Evolutionary conservation across 2,797 vertebrate genomes (phyloP).

Genomic region (Podarcis lilfordi): DNA sequence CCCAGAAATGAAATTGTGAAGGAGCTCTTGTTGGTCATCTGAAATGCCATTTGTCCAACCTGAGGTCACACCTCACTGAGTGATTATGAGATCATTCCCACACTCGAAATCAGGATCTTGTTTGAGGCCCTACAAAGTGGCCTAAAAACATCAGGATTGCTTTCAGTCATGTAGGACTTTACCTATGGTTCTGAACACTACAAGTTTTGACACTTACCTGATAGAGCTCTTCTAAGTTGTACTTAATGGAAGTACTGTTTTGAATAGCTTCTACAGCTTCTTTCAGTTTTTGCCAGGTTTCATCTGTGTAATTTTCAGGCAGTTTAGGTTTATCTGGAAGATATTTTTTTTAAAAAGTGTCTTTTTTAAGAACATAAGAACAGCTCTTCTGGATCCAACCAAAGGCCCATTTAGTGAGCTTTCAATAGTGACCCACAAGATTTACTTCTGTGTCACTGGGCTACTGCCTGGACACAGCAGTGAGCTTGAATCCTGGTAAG

Average conservation of each 20-base stretch:
- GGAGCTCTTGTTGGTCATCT: neutral
- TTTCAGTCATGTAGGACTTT: neutral
- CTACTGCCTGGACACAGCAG: too few species aligned
- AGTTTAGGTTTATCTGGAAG: constrained; percentile 96
- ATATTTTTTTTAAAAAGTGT: constrained; percentile 13
- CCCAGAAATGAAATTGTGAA: neutral
- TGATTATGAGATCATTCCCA: neutral
- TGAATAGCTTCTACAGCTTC: constrained; percentile 98
- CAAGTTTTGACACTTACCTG: constrained; percentile 83
- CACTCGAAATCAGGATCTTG: neutral
- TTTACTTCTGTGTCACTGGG: neutral
- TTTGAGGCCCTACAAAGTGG: neutral
- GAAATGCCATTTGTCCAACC: neutral
- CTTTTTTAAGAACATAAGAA: neutral
- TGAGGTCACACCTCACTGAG: neutral
- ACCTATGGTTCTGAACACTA: neutral
- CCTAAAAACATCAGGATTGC: neutral
- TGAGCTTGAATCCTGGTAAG: too few species aligned
- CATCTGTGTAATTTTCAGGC: constrained; percentile 98
- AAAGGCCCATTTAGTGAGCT: neutral
- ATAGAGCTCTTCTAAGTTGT: constrained; percentile 98
- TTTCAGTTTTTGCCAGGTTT: constrained; percentile 99
- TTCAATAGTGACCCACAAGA: neutral
- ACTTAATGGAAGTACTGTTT: constrained; percentile 99
- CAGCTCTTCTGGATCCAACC: neutral